Evolutionary conservation across 1,140 invertebrate genomes (phyloP).

Genomic region (Colletes latitarsis): DNA sequence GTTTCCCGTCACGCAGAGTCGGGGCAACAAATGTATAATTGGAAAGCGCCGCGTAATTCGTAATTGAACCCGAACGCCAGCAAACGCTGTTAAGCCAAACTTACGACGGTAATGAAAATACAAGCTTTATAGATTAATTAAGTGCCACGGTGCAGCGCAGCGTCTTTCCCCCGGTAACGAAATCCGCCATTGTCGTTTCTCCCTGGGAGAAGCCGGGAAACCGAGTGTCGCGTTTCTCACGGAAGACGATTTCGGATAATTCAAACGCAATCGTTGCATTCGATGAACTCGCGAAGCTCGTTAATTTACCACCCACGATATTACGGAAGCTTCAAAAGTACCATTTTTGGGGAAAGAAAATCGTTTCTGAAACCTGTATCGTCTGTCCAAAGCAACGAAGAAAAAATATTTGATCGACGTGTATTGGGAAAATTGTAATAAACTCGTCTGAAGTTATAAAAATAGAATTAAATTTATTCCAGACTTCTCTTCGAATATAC

Average conservation of each 20-base stretch:
- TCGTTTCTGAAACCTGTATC: too few species aligned
- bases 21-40: not conserved
- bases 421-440: too few species aligned
- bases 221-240: conserved; percentile 13
- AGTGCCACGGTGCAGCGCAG: not conserved
- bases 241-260: conserved; percentile 18
- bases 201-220: too few species aligned
- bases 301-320: not conserved
- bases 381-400: too few species aligned
- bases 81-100: conserved; percentile 14
- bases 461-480: too few species aligned
- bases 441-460: too few species aligned
- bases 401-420: too few species aligned
- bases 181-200: conserved; percentile 7
- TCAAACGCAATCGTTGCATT: not conserved
- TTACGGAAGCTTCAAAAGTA: too few species aligned
- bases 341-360: too few species aligned
- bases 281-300: not conserved
- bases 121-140: conserved; percentile 47
- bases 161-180: not conserved
- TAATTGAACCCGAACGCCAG: conserved; percentile 22
- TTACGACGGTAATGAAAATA: conserved; percentile 46
- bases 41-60: conserved; percentile 5
- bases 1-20: too few species aligned
- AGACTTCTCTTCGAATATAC: too few species aligned